A percentile compares a stretch with the other conserved stretches of the same genome.
These are phyloP conservation scores for Microcebus lehilahytsara DNA, from an alignment of 2,113 vertebrate species.

Conservation along the genomic window DNA sequence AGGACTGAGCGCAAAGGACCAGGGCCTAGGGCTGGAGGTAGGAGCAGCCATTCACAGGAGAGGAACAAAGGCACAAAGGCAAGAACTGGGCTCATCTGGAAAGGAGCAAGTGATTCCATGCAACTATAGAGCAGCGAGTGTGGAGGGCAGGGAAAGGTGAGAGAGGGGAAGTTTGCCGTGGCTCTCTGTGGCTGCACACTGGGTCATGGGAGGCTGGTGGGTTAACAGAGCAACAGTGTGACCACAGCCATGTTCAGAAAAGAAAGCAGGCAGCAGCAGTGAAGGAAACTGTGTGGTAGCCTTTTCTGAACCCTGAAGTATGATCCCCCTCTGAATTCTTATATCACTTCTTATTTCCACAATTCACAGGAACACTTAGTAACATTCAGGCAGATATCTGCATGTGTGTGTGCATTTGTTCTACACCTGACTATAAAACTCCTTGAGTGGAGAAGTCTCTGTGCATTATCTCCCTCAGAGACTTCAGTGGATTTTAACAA, in stretches of 20 bases:
- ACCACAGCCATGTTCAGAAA: not conserved
- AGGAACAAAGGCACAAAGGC: not conserved
- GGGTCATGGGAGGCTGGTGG: not conserved
- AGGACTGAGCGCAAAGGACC: not conserved
- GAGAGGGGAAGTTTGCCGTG: not conserved
- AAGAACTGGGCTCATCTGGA: not conserved
- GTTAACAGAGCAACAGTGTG: not conserved
- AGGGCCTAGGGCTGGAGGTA: not conserved
- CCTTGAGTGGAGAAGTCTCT: not conserved
- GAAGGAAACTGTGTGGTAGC: not conserved
- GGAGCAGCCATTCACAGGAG: not conserved
- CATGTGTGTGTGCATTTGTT: not conserved
- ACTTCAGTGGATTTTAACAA: not conserved
- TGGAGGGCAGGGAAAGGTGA: fast-evolving
- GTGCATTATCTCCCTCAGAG: not conserved
- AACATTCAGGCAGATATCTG: not conserved
- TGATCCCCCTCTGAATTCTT: not conserved
- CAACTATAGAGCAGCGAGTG: no score
- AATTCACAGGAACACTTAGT: not conserved
- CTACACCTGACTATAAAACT: not conserved
- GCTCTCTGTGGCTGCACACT: not conserved
- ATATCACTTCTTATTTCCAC: not conserved
- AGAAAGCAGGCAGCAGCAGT: not conserved
- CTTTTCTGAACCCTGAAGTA: not conserved
- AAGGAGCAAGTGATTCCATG: fast-evolving